These are phyloP conservation scores for Idaea biselata DNA, from an alignment of 2,888 invertebrate genomes.

Conservation along the genomic window DNA sequence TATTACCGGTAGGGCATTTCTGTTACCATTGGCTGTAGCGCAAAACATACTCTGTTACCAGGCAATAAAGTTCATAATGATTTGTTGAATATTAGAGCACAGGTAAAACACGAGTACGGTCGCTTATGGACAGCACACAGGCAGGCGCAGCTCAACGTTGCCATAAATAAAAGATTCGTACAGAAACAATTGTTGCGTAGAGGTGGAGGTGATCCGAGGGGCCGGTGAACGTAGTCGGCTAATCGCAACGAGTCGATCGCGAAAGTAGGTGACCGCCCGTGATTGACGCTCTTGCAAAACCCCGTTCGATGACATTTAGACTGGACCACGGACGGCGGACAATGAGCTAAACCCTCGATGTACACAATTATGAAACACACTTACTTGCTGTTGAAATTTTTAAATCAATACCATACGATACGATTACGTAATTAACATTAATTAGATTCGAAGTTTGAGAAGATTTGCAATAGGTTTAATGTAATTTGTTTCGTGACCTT, in stretches of 20 bases:
- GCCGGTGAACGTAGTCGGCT: constrained; percentile 76
- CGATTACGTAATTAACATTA: constrained; percentile 29
- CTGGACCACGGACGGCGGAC: constrained; percentile 71
- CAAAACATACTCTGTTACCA: constrained; percentile 40
- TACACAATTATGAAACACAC: constrained; percentile 61
- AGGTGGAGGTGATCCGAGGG: constrained; percentile 75
- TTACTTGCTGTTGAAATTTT: constrained; percentile 43
- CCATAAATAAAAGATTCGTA: constrained; percentile 81
- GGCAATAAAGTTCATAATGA: constrained; percentile 37
- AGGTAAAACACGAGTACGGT: constrained; percentile 77
- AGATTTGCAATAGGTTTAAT: not conserved
- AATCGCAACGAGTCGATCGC: constrained; percentile 76
- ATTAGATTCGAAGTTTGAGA: not conserved
- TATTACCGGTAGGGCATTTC: constrained; percentile 79
- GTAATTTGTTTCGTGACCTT: not conserved
- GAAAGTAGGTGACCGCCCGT: constrained; percentile 80
- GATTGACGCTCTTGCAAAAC: constrained; percentile 79
- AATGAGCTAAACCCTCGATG: constrained; percentile 61
- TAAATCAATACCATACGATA: constrained; percentile 27
- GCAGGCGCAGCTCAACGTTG: constrained; percentile 54
- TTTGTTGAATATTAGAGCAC: constrained; percentile 36
- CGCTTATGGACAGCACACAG: constrained; percentile 68
- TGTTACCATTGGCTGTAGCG: constrained; percentile 39
- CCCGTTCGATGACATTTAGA: constrained; percentile 79
- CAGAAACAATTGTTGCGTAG: constrained; percentile 81